Conservation (phyloP, 2,113 vertebrate species). For the Pseudolaguvia tuberculata region DNA sequence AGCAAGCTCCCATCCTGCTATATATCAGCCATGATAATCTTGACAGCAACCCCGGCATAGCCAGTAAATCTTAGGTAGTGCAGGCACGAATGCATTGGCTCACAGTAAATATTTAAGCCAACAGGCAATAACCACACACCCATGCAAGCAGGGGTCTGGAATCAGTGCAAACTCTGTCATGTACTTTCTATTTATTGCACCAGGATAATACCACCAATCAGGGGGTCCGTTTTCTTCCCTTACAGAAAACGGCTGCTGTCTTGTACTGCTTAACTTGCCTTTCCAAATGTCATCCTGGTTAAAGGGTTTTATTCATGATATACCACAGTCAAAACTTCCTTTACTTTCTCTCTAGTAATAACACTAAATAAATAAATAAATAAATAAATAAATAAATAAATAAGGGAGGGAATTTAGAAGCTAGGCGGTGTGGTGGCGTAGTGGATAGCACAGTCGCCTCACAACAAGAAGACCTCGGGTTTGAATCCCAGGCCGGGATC, state of each 20-base stretch:
- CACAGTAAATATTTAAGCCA: slow-evolving; percentile 72
- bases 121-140: slow-evolving; percentile 58
- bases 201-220: slow-evolving; percentile 54
- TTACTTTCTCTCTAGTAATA: too few relatives aligned
- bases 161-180: slow-evolving; percentile 59
- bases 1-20: slow-evolving; percentile 52
- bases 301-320: slow-evolving; percentile 37
- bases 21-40: slow-evolving; percentile 54
- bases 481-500: too few relatives aligned
- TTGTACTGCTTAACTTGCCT: slow-evolving; percentile 45
- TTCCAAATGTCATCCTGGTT: slow-evolving; percentile 54
- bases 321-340: slow-evolving; percentile 44
- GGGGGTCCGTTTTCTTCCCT: slow-evolving; percentile 35
- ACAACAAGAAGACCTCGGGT: too few relatives aligned
- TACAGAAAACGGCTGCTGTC: slow-evolving; percentile 45
- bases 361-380: too few relatives aligned
- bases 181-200: slow-evolving; percentile 57
- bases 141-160: slow-evolving; percentile 57
- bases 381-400: too few relatives aligned
- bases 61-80: slow-evolving; percentile 63
- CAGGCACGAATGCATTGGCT: slow-evolving; percentile 47
- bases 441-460: too few relatives aligned
- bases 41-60: slow-evolving; percentile 63
- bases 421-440: too few relatives aligned
- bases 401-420: too few relatives aligned